A percentile compares a stretch with the other conserved stretches of the same genome.
Conservation (phyloP, 2,888 invertebrate genomes). For the Protonemura montana region DNA sequence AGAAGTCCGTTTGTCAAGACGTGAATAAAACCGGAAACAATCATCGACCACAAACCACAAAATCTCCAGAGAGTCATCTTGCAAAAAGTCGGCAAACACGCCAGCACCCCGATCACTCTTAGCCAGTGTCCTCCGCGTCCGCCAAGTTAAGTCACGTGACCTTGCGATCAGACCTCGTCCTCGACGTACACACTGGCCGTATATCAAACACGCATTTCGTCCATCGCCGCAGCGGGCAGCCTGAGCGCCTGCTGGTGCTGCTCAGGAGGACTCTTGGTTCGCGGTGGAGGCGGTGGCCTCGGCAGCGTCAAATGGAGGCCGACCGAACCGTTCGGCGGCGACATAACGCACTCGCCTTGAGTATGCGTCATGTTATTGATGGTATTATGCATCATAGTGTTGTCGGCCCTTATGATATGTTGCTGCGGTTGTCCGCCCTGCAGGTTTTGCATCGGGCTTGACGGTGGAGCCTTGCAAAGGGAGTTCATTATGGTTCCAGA, state of each 20-base stretch:
- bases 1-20: background rate
- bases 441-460: slow-evolving; percentile 63
- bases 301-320: slow-evolving; percentile 60
- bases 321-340: slow-evolving; percentile 68
- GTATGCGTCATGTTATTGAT: slow-evolving; percentile 59
- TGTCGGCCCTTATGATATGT: slow-evolving; percentile 42
- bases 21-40: background rate
- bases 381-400: slow-evolving; percentile 60
- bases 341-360: slow-evolving; percentile 53
- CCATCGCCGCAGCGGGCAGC: slow-evolving; percentile 80
- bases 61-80: background rate
- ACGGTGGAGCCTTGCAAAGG: slow-evolving; percentile 69
- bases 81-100: background rate
- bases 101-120: too few relatives aligned
- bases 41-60: background rate
- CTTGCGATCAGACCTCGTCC: slow-evolving; percentile 27
- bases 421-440: slow-evolving; percentile 63
- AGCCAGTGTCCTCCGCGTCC: background rate
- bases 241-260: slow-evolving; percentile 57
- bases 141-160: background rate
- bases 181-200: slow-evolving; percentile 52
- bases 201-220: slow-evolving; percentile 90
- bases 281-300: slow-evolving; percentile 66
- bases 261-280: slow-evolving; percentile 65
- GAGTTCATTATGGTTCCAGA: slow-evolving; percentile 55